Percentiles rank a stretch among this genome's conserved stretches.
Conservation (phyloP, 53 echinoderm and acorn worm species). For the Echinometra lucunter region DNA sequence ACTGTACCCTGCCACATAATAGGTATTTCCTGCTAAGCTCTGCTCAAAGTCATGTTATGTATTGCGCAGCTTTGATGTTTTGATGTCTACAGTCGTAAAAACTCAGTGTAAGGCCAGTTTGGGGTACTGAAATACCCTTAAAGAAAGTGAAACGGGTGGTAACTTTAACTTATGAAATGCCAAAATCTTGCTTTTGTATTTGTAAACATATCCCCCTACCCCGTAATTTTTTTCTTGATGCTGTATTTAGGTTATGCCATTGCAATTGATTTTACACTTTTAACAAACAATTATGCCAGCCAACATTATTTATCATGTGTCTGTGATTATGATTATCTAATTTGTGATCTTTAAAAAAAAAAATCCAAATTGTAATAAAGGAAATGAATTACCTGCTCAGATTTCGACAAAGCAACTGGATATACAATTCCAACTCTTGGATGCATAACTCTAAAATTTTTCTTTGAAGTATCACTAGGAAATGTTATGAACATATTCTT, state of each 20-base stretch:
- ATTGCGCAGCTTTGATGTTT: neutral
- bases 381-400: too few species aligned
- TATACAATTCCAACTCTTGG: neutral
- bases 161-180: neutral
- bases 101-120: neutral
- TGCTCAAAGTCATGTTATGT: neutral
- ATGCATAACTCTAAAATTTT: too few species aligned
- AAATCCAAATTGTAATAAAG: too few species aligned
- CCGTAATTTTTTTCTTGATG: too few species aligned
- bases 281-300: neutral
- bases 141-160: neutral
- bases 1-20: neutral
- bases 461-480: neutral
- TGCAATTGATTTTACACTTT: neutral
- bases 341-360: too few species aligned
- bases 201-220: neutral
- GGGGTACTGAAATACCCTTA: neutral
- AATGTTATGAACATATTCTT: neutral
- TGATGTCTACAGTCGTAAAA: neutral
- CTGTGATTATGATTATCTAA: too few species aligned
- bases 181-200: neutral
- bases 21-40: neutral
- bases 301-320: too few species aligned
- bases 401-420: neutral
- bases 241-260: neutral